Conservation (phyloP, 2,888 invertebrate genomes). For the Andricus curvator region DNA sequence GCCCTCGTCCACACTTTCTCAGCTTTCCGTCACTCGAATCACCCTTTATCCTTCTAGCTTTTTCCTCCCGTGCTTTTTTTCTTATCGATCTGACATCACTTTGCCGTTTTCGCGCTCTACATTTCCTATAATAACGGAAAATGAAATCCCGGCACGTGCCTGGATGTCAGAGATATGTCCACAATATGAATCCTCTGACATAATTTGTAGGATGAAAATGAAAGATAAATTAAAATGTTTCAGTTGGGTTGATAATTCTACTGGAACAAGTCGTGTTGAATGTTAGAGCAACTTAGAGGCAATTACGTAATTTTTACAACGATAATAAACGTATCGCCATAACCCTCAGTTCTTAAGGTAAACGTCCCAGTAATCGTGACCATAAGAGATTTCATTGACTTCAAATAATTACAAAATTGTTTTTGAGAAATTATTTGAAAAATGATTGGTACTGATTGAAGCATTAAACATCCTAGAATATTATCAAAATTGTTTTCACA, state of each 20-base stretch:
- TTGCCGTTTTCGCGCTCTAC: slow-evolving; percentile 54
- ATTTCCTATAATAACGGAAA: slow-evolving; percentile 58
- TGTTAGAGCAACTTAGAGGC: too few species aligned
- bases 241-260: too few species aligned
- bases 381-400: too few species aligned
- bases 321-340: too few species aligned
- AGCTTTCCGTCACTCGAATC: slow-evolving; percentile 20
- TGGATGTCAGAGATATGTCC: slow-evolving; percentile 54
- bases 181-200: background rate
- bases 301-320: too few species aligned
- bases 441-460: too few species aligned
- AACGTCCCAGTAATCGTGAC: too few species aligned
- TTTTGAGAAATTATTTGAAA: too few species aligned
- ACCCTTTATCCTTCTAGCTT: slow-evolving; percentile 28
- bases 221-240: slow-evolving; percentile 5
- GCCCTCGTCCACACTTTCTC: slow-evolving; percentile 16
- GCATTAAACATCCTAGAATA: too few species aligned
- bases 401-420: accelerated
- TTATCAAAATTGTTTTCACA: too few species aligned
- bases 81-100: slow-evolving; percentile 39
- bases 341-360: too few species aligned
- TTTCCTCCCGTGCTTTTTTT: slow-evolving; percentile 21
- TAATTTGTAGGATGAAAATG: slow-evolving; percentile 11
- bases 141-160: slow-evolving; percentile 55
- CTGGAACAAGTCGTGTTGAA: too few species aligned